Evolutionary conservation across 2,888 invertebrate species (phyloP), one percentile per base, ranked within the genome.

Genomic region (Bellardia bayeri): DNA sequence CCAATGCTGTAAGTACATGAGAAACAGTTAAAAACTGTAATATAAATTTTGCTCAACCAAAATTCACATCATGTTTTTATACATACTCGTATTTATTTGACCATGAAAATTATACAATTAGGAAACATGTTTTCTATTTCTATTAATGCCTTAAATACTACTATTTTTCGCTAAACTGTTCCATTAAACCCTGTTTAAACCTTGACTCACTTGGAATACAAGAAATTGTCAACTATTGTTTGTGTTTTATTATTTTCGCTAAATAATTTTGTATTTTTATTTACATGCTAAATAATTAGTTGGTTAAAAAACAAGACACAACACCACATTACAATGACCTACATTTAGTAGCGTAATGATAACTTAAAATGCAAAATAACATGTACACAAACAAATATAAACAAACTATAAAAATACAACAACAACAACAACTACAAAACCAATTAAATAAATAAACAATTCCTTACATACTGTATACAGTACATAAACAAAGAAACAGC

Each of bases 291-390:
- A 79, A 81, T 72, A 78, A 74, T 72, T 83, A 74, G 58, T n/a
- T 61, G 61, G 30, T 87, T 74, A 66, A 78, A 61, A 78, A 64
- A 76, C 80, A 87, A 82, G 68, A 72, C 87, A 69, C 79, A 78
- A 56, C 75, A 69, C 66, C 40, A 74, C 58, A 74, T 85, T 82
- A 87, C 85, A 87, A 79, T 87, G 87, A 85, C 87, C 87, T 56
- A 87, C 87, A 87, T 87, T 85, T 75, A 69, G 45, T 23, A 45
- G 63, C 63, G 71, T 71, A 83, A 78, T 83, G 64, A 78, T 58
- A 45, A 56, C 49, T 45, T 51, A 61, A 54, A 51, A 80, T 30
- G 9, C 9, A 68, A 56, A 40, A 30, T 37, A 37, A 71, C 42
- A 69, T 37, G 37, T 5, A 37, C 1, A 66, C 56, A 81, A 85